A percentile compares a stretch with the other conserved stretches of the same genome.
Evolutionary conservation across 2,888 invertebrate species (phyloP).

Genomic region (Saturnia japonica): DNA sequence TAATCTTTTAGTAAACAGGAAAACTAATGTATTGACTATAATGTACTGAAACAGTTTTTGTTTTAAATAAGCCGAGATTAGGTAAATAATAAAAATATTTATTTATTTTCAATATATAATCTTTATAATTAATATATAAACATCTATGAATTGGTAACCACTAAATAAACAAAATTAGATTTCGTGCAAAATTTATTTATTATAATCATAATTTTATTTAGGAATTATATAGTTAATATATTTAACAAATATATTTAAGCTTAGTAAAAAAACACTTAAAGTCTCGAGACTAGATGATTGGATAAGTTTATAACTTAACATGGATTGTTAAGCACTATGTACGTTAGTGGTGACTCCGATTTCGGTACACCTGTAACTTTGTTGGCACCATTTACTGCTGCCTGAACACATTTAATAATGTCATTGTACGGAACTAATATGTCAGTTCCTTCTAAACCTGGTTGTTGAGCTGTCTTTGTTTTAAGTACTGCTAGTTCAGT

Average conservation of each 20-base stretch:
- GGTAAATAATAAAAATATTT: neutral
- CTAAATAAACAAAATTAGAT: neutral
- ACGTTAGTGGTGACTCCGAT: conserved; percentile 59
- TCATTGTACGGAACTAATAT: conserved; percentile 51
- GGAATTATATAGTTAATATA: neutral
- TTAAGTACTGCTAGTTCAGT: conserved; percentile 3
- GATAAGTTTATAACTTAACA: conserved; percentile 38
- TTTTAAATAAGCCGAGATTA: neutral
- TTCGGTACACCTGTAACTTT: conserved; percentile 31
- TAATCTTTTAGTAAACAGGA: too few relatives aligned
- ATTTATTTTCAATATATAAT: neutral
- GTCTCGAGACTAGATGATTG: conserved; percentile 46
- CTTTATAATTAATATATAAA: neutral
- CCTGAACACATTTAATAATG: conserved; percentile 62
- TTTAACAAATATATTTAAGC: neutral
- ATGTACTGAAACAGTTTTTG: too few relatives aligned
- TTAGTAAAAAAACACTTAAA: neutral
- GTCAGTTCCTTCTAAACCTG: neutral
- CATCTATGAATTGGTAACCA: neutral
- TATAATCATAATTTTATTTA: neutral
- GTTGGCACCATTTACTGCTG: conserved; percentile 44
- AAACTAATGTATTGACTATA: too few relatives aligned
- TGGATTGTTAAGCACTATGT: conserved; percentile 59
- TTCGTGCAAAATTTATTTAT: neutral
- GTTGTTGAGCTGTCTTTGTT: neutral